Evolutionary conservation across 2,113 vertebrate species (phyloP).

Genomic region (Bagarius yarrelli): DNA sequence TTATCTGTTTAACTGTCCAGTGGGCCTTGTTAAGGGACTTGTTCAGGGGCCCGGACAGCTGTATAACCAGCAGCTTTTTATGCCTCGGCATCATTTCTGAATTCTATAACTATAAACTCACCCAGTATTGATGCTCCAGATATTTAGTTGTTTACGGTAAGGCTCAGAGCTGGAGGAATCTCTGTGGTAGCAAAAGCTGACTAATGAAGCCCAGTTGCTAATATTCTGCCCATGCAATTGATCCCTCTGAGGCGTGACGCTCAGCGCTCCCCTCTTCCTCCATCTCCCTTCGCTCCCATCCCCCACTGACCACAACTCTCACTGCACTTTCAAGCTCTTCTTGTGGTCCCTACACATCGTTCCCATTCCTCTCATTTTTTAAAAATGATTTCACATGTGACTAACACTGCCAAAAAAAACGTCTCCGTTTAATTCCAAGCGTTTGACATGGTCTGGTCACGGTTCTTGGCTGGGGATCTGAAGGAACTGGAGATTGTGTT

Average conservation of each 20-base stretch:
- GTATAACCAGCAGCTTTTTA: no score
- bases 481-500: background rate
- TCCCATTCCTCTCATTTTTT: background rate
- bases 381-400: background rate
- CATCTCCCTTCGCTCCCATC: no score
- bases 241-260: background rate
- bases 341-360: background rate
- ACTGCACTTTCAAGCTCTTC: slow-evolving; percentile 1
- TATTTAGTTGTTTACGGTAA: slow-evolving; percentile 50
- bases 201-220: slow-evolving; percentile 65
- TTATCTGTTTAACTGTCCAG: no score
- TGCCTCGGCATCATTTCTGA: no score
- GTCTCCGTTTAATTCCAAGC: background rate
- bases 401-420: background rate
- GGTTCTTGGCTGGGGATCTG: slow-evolving; percentile 11
- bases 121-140: slow-evolving; percentile 29
- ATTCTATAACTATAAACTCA: background rate
- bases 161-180: slow-evolving; percentile 41
- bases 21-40: no score
- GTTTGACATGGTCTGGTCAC: slow-evolving; percentile 10
- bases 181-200: slow-evolving; percentile 61
- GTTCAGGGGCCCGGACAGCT: no score
- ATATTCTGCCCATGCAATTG: slow-evolving; percentile 47
- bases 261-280: background rate
- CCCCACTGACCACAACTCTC: background rate